Percentiles rank a stretch among this genome's conserved stretches.
phyloP scores from a whole-genome alignment of 2,113 vertebrate genomes.

The Nothocercus julius region DNA sequence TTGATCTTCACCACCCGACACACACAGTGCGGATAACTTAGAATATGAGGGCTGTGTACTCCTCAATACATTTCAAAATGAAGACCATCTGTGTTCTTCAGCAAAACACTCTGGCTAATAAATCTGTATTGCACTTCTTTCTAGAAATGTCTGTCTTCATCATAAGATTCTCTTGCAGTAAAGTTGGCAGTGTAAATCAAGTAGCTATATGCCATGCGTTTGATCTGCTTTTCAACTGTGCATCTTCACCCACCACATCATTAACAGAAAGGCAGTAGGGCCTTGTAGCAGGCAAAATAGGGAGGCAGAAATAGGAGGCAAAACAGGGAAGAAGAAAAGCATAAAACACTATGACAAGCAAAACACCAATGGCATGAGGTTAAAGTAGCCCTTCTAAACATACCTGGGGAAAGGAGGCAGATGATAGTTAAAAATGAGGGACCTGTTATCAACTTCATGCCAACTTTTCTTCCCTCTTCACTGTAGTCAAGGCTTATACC shows the following conservation, averaged over 20 bases:
- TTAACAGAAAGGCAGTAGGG: background rate
- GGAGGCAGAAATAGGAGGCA: background rate
- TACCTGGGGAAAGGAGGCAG: background rate
- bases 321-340: background rate
- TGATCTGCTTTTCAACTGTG: background rate
- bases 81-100: background rate
- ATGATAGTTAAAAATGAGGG: background rate
- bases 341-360: background rate
- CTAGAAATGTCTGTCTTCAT: background rate
- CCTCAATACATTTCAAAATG: background rate
- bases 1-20: fast-evolving
- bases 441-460: fast-evolving
- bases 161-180: background rate
- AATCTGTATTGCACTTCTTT: background rate
- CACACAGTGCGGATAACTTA: background rate
- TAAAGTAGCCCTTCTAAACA: background rate
- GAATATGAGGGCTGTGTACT: background rate
- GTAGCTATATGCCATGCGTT: background rate
- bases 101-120: background rate
- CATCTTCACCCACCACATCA: background rate
- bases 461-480: background rate
- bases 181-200: background rate
- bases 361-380: background rate
- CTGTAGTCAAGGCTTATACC: background rate
- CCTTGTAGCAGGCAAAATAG: background rate